Conservation (phyloP, 1,140 invertebrate genomes). For the Dolichoris vasculosae region DNA sequence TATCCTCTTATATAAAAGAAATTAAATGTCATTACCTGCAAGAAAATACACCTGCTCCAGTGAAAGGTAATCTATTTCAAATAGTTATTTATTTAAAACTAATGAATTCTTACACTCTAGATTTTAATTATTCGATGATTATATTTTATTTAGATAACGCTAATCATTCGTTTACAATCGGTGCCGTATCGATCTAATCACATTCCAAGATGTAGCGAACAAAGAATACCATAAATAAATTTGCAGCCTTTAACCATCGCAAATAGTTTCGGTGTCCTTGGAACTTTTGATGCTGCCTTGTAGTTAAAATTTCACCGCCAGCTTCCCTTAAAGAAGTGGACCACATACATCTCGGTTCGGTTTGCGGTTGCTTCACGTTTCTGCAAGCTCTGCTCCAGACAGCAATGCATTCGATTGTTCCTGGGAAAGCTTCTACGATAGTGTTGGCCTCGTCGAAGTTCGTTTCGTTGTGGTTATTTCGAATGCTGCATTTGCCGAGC, state of each 20-base stretch:
- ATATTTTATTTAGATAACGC: background rate
- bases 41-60: background rate
- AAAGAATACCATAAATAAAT: background rate
- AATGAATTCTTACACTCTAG: no score
- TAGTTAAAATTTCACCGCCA: background rate
- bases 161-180: no score
- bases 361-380: background rate
- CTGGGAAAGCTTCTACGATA: background rate
- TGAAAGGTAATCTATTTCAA: background rate
- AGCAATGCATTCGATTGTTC: background rate
- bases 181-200: no score
- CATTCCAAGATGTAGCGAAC: no score
- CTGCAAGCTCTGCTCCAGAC: background rate
- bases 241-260: background rate
- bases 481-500: background rate
- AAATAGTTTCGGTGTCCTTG: background rate
- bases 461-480: background rate
- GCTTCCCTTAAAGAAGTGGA: background rate
- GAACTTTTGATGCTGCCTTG: background rate
- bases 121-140: background rate
- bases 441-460: background rate
- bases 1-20: background rate
- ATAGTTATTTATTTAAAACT: background rate
- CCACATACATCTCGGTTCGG: background rate
- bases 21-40: background rate